These are phyloP conservation scores for Seira ritae DNA, from an alignment of 2,888 invertebrate genomes.

Conservation along the genomic window DNA sequence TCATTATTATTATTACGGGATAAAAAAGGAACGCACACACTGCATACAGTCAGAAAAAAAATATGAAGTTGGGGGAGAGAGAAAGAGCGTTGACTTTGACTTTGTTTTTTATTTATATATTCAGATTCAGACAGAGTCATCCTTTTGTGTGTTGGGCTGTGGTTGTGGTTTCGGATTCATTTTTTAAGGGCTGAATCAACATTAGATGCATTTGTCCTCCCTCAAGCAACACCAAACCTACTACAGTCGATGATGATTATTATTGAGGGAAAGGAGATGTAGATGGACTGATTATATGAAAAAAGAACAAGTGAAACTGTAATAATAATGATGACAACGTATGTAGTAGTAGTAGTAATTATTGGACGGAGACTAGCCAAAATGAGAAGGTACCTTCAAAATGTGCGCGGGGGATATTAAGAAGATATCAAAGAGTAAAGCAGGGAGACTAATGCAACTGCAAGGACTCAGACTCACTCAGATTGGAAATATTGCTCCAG, in stretches of 20 bases:
- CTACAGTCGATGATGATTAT: neutral
- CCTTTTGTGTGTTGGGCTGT: conserved; percentile 26
- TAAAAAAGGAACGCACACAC: conserved; percentile 29
- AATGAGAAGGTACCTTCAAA: neutral
- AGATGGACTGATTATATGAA: neutral
- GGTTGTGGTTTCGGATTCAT: neutral
- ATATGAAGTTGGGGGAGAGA: conserved; percentile 36
- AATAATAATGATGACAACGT: conserved; percentile 49
- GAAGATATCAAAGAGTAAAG: neutral
- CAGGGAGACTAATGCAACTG: too few relatives aligned
- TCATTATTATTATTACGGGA: conserved; percentile 35
- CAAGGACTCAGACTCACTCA: neutral
- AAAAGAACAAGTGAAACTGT: conserved; percentile 57
- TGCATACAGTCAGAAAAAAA: conserved; percentile 24
- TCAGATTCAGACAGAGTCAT: conserved; percentile 30
- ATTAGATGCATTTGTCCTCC: neutral
- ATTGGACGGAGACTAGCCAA: conserved; percentile 32
- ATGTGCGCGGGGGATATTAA: neutral
- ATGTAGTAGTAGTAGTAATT: conserved; percentile 35
- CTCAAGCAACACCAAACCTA: neutral
- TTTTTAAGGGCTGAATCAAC: neutral
- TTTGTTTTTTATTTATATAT: conserved; percentile 41
- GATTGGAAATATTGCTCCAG: conserved; percentile 35
- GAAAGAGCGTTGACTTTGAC: conserved; percentile 64
- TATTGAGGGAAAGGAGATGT: neutral